Conservation (phyloP, 2,113 vertebrate species). For the Ciconia boyciana region DNA sequence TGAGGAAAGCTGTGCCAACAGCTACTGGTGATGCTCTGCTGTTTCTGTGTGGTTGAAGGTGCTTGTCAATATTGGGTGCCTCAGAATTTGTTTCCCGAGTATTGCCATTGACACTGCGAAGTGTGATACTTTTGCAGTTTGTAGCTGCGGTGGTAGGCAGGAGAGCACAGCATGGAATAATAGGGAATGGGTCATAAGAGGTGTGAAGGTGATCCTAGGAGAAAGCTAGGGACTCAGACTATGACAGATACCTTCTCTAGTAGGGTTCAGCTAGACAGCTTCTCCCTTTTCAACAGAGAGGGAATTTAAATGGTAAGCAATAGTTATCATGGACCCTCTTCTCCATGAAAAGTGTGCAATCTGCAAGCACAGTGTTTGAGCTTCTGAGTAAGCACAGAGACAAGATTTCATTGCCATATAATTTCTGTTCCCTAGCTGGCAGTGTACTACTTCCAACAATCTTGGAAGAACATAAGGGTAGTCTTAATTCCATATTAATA, state of each 20-base stretch:
- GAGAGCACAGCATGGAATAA: background rate
- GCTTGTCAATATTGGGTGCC: background rate
- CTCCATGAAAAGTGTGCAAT: background rate
- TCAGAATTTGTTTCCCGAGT: background rate
- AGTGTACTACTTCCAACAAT: background rate
- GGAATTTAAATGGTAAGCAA: background rate
- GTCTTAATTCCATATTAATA: background rate
- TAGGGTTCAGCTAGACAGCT: background rate
- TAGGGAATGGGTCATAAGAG: accelerated
- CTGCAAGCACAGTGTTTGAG: background rate
- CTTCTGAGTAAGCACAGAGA: background rate
- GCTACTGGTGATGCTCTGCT: background rate
- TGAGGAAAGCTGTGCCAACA: background rate
- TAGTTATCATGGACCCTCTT: background rate
- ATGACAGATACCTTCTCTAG: background rate
- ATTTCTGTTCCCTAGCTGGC: background rate
- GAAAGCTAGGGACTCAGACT: background rate
- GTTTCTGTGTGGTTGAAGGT: background rate
- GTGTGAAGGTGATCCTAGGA: background rate
- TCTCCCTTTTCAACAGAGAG: background rate
- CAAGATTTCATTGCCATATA: background rate
- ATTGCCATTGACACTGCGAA: background rate
- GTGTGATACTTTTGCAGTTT: background rate
- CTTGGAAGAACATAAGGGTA: background rate
- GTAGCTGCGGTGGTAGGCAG: background rate